phyloP scores from a whole-genome alignment of 2,888 invertebrate species.

The Phlogophora meticulosa region DNA sequence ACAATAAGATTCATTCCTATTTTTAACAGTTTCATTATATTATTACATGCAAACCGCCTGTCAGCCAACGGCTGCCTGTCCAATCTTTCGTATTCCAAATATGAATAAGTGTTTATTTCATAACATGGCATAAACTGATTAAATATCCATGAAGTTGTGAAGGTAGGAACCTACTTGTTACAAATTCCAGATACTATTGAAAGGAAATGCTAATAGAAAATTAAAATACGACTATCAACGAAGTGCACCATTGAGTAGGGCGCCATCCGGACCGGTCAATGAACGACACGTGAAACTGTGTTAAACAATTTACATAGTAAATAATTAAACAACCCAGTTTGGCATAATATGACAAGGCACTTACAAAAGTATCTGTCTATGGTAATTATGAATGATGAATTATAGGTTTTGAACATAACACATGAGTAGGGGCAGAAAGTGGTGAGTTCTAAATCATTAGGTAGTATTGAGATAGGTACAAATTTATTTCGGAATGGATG shows the following conservation, averaged over 20 bases:
- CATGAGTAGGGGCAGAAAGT: neutral
- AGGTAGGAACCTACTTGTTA: neutral
- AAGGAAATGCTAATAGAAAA: constrained; percentile 31
- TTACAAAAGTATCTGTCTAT: neutral
- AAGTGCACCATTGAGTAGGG: constrained; percentile 6
- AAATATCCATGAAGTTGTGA: too few relatives aligned
- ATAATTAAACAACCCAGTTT: neutral
- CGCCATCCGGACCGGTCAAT: constrained; percentile 36
- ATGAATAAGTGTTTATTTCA: too few relatives aligned
- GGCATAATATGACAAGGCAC: constrained; percentile 18
- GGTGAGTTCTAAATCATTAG: constrained; percentile 9
- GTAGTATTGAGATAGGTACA: neutral
- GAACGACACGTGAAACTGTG: constrained; percentile 47
- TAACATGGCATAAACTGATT: too few relatives aligned
- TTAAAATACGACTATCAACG: constrained; percentile 24
- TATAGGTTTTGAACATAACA: neutral
- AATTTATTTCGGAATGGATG: too few relatives aligned
- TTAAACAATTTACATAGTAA: constrained; percentile 38
- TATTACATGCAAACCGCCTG: too few relatives aligned
- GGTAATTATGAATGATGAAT: constrained; percentile 16
- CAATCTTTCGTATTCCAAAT: too few relatives aligned
- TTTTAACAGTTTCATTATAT: too few relatives aligned
- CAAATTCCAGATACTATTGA: constrained; percentile 4
- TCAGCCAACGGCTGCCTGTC: too few relatives aligned
- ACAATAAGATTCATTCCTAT: too few relatives aligned